phyloP scores from a whole-genome alignment of 2,888 invertebrate genomes.

The Chrysomela aeneicollis region DNA sequence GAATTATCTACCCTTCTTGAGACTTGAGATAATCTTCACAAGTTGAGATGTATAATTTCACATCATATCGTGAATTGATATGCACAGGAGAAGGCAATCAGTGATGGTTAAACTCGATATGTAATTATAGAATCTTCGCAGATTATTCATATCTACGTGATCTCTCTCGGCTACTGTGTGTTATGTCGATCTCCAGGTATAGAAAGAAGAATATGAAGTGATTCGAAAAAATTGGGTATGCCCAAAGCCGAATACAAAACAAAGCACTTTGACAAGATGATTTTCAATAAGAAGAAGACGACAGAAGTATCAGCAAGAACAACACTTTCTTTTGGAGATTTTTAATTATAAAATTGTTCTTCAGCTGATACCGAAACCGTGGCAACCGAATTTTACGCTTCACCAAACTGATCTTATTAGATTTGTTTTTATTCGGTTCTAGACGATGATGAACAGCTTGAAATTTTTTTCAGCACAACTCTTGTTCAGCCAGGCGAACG shows the following conservation, averaged over 20 bases:
- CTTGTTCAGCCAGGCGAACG: not conserved
- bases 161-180: not conserved
- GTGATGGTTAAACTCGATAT: not conserved
- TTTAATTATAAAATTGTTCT: slow-evolving; percentile 15
- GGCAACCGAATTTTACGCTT: slow-evolving; percentile 18
- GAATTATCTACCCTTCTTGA: too few species aligned
- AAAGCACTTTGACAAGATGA: too few species aligned
- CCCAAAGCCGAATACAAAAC: too few species aligned
- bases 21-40: too few species aligned
- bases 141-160: not conserved
- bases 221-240: not conserved
- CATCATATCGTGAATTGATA: not conserved
- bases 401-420: slow-evolving; percentile 15
- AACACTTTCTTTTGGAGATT: not conserved
- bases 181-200: too few species aligned
- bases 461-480: not conserved
- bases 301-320: too few species aligned
- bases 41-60: too few species aligned
- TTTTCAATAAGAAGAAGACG: too few species aligned
- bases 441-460: slow-evolving; percentile 1
- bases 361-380: not conserved
- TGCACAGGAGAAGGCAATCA: not conserved
- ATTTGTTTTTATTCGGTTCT: not conserved
- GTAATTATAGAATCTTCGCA: not conserved
- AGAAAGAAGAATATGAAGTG: too few species aligned